These are phyloP conservation scores for Lydus trimaculatus DNA, from an alignment of 2,888 invertebrate species.

Conservation along the genomic window DNA sequence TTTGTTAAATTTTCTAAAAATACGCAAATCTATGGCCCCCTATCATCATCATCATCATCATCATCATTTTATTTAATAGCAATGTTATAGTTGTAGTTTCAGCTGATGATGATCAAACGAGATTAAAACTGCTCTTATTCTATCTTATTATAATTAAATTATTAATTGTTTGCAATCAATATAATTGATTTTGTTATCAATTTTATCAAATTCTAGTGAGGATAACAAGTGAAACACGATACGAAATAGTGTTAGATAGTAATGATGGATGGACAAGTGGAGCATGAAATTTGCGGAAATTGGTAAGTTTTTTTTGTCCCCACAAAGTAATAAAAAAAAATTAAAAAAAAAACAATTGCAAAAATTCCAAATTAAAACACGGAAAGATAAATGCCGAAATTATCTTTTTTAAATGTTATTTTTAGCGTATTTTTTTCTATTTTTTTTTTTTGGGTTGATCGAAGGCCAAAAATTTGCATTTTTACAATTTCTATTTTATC, in stretches of 20 bases:
- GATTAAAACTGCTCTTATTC: no score
- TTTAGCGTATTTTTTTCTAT: background rate
- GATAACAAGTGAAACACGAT: background rate
- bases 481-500: background rate
- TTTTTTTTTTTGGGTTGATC: conserved; percentile 8
- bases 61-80: background rate
- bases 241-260: background rate
- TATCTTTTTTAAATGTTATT: background rate
- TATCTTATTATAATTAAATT: no score
- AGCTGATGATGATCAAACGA: background rate
- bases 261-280: conserved; percentile 33
- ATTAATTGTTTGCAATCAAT: conserved; percentile 8
- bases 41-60: background rate
- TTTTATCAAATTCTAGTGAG: background rate
- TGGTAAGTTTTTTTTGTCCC: conserved; percentile 49
- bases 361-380: background rate
- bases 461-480: background rate
- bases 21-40: conserved; percentile 12
- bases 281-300: conserved; percentile 52
- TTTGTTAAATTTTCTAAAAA: conserved; percentile 7
- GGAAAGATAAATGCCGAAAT: background rate
- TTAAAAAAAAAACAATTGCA: no score
- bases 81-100: no score
- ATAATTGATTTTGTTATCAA: background rate
- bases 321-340: no score